Evolutionary conservation across 2,888 invertebrate genomes (phyloP).

Genomic region (Oscheius sp.): DNA sequence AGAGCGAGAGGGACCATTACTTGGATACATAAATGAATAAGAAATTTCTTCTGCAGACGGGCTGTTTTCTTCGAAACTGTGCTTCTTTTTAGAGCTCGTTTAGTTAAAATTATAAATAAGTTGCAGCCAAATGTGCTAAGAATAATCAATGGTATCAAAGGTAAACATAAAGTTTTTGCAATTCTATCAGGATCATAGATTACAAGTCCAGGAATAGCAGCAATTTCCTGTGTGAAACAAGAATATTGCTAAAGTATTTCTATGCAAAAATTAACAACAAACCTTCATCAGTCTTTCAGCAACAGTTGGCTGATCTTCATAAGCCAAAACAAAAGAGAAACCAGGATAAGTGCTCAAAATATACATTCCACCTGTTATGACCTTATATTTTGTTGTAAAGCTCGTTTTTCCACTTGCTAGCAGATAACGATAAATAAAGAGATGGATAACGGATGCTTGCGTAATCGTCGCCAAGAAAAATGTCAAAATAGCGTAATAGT

Average conservation of each 20-base stretch:
- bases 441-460: slow-evolving; percentile 5
- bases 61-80: slow-evolving; percentile 8
- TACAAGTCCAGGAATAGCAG: not conserved
- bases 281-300: not conserved
- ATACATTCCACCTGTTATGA: not conserved
- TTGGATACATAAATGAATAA: slow-evolving; percentile 4
- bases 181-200: slow-evolving; percentile 4
- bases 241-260: not conserved
- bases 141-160: not conserved
- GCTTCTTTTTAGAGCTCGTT: not conserved
- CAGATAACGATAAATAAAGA: slow-evolving; percentile 12
- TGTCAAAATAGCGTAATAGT: not conserved
- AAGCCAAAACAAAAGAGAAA: not conserved
- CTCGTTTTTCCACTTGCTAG: not conserved
- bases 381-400: not conserved
- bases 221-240: slow-evolving; percentile 3
- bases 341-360: not conserved
- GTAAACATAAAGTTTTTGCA: not conserved
- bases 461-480: not conserved
- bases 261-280: not conserved
- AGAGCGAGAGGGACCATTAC: not conserved
- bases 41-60: slow-evolving; percentile 1
- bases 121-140: not conserved
- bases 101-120: not conserved
- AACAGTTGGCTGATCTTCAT: not conserved